Evolutionary conservation across 2,113 vertebrate genomes (phyloP), one percentile per base, ranked within the genome.

Genomic region (Pongo pygmaeus): DNA sequence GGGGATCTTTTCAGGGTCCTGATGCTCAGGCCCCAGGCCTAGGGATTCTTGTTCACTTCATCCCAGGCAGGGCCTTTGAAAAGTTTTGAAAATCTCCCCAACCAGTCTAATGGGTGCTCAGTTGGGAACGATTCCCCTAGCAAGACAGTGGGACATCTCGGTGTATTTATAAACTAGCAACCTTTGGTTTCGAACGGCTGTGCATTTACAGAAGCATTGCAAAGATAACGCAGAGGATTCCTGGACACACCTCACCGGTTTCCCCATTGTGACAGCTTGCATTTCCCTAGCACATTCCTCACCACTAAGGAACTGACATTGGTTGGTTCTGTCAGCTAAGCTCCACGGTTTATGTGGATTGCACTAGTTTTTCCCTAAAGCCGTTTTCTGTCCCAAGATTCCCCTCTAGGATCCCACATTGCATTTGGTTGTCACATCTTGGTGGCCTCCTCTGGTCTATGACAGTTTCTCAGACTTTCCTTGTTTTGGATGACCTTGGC

Each of bases 51-150:
- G 2, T 32, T 32, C 43, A 10, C 46, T 48, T 38, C 5, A 13
- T 5, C 11, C 2, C 9, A 83, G 59, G 79, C 30, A 55, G 20
- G 18, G 50, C 13, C 8, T 3, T 38, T 5, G 22, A 64, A 18
- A 4, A 32, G 25, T 0, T 0, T 64, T 32, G 6, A 18, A 25
- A 25, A 13, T 8, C 69, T 84, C 32, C 81, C 0, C 2, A 14
- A 27, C 40, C 10, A 0, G 5, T 35, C 4, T 0, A 11, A 27
- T 1, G n/a, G 1, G 2, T 4, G 18, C n/a, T 4, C 35, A 20
- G 17, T 8, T 1, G 7, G 25, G 55, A 46, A 1, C 1, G 27
- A 3, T 0, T 13, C 9, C 3, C 48, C 23, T 2, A 8, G 61
- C 8, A 8, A 2, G 12, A 23, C 10, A 16, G 32, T 1, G 27